Conservation (phyloP, 2,797 vertebrate species). For the Arremon aurantiirostris region DNA sequence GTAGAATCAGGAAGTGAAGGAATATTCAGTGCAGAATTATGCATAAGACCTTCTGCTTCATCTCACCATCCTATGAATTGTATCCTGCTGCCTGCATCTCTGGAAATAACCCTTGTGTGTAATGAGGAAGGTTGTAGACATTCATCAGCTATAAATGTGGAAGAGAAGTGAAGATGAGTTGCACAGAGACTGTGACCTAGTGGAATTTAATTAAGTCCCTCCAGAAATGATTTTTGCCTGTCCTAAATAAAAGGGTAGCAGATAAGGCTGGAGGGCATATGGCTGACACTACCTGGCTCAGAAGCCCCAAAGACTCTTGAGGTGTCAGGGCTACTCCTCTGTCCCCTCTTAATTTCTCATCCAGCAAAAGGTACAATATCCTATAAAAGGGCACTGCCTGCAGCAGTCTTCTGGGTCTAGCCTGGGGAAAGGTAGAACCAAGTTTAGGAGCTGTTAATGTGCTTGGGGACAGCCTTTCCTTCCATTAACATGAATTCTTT, state of each 20-base stretch:
- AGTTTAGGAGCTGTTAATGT: background rate
- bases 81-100: background rate
- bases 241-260: background rate
- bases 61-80: background rate
- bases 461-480: background rate
- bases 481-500: background rate
- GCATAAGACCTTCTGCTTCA: background rate
- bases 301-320: background rate
- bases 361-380: background rate
- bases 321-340: background rate
- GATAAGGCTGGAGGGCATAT: background rate
- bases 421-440: background rate
- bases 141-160: background rate
- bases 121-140: background rate
- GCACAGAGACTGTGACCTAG: background rate
- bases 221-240: background rate
- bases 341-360: background rate
- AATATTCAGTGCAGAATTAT: background rate
- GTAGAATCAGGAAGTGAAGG: background rate
- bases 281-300: background rate
- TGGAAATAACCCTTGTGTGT: background rate
- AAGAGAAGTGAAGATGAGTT: background rate
- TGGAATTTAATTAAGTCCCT: background rate
- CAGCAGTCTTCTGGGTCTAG: background rate
- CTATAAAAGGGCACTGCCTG: background rate